These are phyloP conservation scores for Typhlichthys subterraneus DNA, from an alignment of 2,797 vertebrate species.

Conservation along the genomic window DNA sequence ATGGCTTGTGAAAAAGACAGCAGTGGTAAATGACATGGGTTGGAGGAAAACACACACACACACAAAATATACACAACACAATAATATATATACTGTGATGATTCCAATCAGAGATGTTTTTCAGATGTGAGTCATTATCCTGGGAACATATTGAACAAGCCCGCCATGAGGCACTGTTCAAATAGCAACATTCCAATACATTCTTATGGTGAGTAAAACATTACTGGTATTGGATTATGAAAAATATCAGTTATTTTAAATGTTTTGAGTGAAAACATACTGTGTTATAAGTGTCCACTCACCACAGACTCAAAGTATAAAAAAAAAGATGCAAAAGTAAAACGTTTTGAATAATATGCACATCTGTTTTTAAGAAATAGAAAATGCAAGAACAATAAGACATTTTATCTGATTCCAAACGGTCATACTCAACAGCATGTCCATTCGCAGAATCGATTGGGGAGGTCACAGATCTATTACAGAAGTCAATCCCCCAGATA, in stretches of 20 bases:
- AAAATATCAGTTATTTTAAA: too few species aligned
- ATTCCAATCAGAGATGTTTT: conserved; percentile 59
- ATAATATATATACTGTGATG: conserved; percentile 46
- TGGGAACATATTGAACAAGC: conserved; percentile 51
- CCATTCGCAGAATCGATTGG: too few species aligned
- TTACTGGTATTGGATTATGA: too few species aligned
- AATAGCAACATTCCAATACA: too few species aligned
- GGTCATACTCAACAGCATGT: too few species aligned
- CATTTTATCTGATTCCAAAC: too few species aligned
- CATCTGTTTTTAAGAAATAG: not conserved
- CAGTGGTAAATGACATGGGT: conserved; percentile 56
- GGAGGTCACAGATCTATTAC: too few species aligned
- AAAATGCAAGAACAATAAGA: not conserved
- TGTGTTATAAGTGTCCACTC: too few species aligned
- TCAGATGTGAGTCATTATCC: conserved; percentile 67
- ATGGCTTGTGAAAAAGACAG: conserved; percentile 51
- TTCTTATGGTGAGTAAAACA: too few species aligned
- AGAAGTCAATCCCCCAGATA: too few species aligned
- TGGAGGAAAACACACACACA: conserved; percentile 42
- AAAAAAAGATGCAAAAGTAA: not conserved
- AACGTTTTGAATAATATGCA: not conserved
- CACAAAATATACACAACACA: not conserved
- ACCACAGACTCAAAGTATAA: too few species aligned
- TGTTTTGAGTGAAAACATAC: too few species aligned
- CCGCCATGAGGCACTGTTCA: not conserved